phyloP scores from a whole-genome alignment of 2,888 invertebrate species.

The Polyploca ridens region DNA sequence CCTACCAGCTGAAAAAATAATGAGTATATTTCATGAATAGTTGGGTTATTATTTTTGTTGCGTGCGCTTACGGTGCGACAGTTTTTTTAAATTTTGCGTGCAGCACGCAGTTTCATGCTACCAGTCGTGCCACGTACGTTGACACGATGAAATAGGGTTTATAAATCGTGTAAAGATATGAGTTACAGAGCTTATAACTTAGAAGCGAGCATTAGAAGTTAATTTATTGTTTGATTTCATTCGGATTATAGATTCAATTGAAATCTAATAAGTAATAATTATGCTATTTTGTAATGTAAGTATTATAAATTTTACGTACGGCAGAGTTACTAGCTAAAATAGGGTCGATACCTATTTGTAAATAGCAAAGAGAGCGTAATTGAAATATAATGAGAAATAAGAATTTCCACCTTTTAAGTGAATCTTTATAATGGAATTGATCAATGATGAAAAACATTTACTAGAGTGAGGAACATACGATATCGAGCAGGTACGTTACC shows the following conservation, averaged over 20 bases:
- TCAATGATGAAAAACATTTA: neutral
- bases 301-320: no score
- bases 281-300: no score
- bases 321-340: no score
- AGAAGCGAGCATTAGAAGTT: neutral
- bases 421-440: neutral
- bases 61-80: conserved; percentile 49
- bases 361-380: no score
- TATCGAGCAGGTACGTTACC: neutral
- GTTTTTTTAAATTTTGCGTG: conserved; percentile 66
- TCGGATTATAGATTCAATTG: neutral
- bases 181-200: conserved; percentile 1
- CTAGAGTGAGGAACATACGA: neutral
- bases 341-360: no score
- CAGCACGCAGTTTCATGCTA: conserved; percentile 63
- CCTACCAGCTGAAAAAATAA: conserved; percentile 14
- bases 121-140: conserved; percentile 34
- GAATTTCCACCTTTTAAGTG: no score
- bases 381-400: no score
- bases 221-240: neutral
- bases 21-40: conserved; percentile 38
- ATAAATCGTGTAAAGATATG: conserved; percentile 31
- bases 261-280: neutral
- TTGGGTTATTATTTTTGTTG: conserved; percentile 58
- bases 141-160: conserved; percentile 39